phyloP scores from a whole-genome alignment of 2,113 vertebrate species.

The Beaufortia kweichowensis region DNA sequence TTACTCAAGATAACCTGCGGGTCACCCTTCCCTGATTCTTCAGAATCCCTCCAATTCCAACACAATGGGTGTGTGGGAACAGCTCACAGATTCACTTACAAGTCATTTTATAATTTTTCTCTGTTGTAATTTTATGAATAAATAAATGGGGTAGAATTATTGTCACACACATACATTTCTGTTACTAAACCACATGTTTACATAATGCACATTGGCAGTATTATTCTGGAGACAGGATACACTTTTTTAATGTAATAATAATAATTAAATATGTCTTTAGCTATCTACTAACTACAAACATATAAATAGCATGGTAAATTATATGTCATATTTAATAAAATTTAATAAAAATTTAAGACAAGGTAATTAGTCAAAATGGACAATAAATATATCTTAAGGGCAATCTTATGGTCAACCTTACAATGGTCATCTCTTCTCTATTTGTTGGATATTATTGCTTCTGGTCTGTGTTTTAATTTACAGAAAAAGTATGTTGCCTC shows the following conservation, averaged over 20 bases:
- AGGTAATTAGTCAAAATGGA: background rate
- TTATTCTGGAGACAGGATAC: too few relatives aligned
- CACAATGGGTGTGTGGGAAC: constrained; percentile 42
- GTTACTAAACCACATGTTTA: background rate
- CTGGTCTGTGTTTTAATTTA: too few relatives aligned
- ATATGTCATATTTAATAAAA: too few relatives aligned
- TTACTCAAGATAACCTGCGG: constrained; percentile 42
- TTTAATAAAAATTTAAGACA: too few relatives aligned
- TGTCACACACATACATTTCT: background rate
- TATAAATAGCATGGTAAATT: background rate
- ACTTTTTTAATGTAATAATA: too few relatives aligned
- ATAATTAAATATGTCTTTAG: too few relatives aligned
- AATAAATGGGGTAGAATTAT: background rate
- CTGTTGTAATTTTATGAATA: background rate
- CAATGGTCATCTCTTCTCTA: too few relatives aligned
- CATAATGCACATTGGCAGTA: background rate
- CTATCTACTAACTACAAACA: too few relatives aligned
- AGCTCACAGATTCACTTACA: background rate
- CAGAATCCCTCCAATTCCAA: constrained; percentile 39
- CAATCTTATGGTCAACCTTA: too few relatives aligned
- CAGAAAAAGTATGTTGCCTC: too few relatives aligned
- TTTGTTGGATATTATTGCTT: too few relatives aligned
- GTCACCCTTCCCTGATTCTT: background rate
- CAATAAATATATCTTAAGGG: background rate
- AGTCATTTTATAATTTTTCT: background rate